Percentiles rank a stretch among this genome's conserved stretches.
Conservation (phyloP, 2,113 vertebrate species). For the Sceloporus undulatus region DNA sequence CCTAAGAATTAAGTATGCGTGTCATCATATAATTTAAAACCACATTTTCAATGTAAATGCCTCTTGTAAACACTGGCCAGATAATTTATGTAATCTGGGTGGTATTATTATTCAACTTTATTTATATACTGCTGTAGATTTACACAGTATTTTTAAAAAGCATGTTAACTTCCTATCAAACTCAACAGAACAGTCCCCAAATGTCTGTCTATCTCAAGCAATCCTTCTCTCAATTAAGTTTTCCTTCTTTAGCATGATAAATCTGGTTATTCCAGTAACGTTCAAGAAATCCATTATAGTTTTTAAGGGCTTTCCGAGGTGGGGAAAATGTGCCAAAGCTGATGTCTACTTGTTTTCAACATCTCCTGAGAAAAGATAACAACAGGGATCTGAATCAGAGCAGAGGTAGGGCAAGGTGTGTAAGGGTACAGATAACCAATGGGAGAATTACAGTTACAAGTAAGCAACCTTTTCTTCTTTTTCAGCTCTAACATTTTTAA, state of each 20-base stretch:
- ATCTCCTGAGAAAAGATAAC: too few species aligned
- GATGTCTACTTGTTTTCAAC: too few species aligned
- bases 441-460: too few species aligned
- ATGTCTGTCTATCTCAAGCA: background rate
- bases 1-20: background rate
- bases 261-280: background rate
- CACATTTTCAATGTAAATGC: background rate
- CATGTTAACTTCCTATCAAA: background rate
- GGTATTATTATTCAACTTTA: too few species aligned
- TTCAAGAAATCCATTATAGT: background rate
- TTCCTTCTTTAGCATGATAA: background rate
- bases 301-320: background rate
- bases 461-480: too few species aligned
- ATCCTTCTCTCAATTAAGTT: background rate
- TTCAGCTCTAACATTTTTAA: too few species aligned
- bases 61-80: background rate
- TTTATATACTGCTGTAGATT: too few species aligned
- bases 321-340: too few species aligned
- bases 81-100: background rate
- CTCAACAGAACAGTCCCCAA: background rate
- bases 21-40: background rate
- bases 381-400: too few species aligned
- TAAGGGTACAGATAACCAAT: too few species aligned
- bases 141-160: background rate
- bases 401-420: too few species aligned